These are phyloP conservation scores for Eptatretus atami DNA, from an alignment of 2,797 vertebrate species.

Conservation along the genomic window DNA sequence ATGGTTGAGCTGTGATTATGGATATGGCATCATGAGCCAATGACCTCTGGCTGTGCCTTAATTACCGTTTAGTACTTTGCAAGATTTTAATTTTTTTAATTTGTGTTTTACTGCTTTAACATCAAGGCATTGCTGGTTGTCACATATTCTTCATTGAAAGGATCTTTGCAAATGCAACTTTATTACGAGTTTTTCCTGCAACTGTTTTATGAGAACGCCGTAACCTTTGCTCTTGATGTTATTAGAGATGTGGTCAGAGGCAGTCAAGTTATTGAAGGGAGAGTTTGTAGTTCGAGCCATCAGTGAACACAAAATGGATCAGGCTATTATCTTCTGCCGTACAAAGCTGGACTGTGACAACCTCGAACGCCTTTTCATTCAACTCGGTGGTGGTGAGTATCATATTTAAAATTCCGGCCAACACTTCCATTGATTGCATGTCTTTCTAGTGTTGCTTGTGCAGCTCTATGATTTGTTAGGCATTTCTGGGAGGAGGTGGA, in stretches of 20 bases:
- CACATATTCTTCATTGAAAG: too few relatives aligned
- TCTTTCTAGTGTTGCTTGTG: not conserved
- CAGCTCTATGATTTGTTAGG: conserved; percentile 4
- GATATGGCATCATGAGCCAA: too few relatives aligned
- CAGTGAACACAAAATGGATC: conserved; percentile 96
- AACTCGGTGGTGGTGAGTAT: conserved; percentile 55
- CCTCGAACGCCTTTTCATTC: conserved; percentile 70
- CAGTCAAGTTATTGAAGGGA: conserved; percentile 80
- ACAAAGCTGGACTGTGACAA: conserved; percentile 98
- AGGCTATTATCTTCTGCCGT: conserved; percentile 86
- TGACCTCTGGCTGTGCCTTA: too few relatives aligned
- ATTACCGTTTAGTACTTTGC: too few relatives aligned
- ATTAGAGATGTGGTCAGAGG: conserved; percentile 91
- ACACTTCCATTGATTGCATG: too few relatives aligned
- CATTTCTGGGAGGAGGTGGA: not conserved
- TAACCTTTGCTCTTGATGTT: not conserved
- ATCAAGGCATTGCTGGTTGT: too few relatives aligned
- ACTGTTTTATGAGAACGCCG: not conserved
- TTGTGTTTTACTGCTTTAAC: too few relatives aligned
- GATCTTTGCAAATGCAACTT: too few relatives aligned
- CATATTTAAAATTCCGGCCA: not conserved
- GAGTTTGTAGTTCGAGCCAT: conserved; percentile 60
- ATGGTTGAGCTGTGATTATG: too few relatives aligned
- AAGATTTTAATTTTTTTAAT: too few relatives aligned
- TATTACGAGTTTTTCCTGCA: not conserved